Percentiles rank a stretch among this genome's conserved stretches.
Evolutionary conservation across 2,113 vertebrate genomes (phyloP).

Genomic region (Alethe diademata): DNA sequence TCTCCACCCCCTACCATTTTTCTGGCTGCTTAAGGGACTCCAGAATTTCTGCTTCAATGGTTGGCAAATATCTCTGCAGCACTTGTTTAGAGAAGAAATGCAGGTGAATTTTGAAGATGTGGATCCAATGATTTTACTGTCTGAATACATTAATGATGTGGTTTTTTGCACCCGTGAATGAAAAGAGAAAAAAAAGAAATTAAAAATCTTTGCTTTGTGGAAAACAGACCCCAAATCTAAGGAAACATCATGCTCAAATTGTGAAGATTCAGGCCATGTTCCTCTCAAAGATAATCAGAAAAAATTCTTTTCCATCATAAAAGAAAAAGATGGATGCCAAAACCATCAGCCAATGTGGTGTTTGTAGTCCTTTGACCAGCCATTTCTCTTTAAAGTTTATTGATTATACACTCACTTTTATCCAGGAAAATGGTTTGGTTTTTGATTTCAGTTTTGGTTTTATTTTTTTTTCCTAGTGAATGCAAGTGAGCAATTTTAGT

Average conservation of each 20-base stretch:
- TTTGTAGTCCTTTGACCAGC: neutral
- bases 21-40: neutral
- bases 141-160: neutral
- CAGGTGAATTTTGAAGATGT: neutral
- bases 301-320: neutral
- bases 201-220: neutral
- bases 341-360: neutral
- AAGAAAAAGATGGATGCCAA: neutral
- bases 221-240: neutral
- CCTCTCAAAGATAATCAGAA: neutral
- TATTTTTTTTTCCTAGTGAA: neutral
- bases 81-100: neutral
- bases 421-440: neutral
- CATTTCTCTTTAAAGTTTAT: neutral
- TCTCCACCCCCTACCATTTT: neutral
- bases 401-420: neutral
- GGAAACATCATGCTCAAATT: neutral
- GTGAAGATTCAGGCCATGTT: neutral
- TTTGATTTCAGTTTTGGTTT: neutral
- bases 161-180: neutral
- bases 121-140: neutral
- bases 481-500: neutral
- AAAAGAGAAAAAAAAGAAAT: neutral
- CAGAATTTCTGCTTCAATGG: constrained; percentile 26
- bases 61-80: neutral